A percentile compares a stretch with the other conserved stretches of the same genome.
Conservation (phyloP, 1,140 invertebrate genomes). For the Heterodera schachtii region DNA sequence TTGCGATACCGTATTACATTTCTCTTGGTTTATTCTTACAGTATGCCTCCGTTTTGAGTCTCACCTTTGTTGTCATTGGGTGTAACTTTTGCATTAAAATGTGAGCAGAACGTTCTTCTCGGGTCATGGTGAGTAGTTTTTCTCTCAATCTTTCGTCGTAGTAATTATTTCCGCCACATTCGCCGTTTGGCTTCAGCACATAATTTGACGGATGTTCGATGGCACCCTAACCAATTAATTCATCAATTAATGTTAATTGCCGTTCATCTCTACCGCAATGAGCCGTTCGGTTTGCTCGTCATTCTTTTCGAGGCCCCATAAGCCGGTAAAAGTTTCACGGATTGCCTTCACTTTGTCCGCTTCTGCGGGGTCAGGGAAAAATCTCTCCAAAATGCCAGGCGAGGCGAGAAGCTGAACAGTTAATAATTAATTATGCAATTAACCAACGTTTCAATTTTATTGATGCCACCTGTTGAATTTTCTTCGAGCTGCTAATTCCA, state of each 20-base stretch:
- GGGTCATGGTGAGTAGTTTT: conserved; percentile 73
- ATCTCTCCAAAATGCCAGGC: conserved; percentile 76
- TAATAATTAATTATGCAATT: neutral
- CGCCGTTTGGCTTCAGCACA: conserved; percentile 95
- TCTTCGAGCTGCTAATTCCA: conserved; percentile 73
- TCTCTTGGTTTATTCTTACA: too few species aligned
- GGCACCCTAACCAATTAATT: conserved; percentile 74
- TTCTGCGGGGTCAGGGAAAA: conserved; percentile 69
- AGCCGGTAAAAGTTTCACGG: conserved; percentile 81
- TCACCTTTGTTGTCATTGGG: conserved; percentile 55
- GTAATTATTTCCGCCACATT: conserved; percentile 80
- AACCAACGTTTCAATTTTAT: neutral
- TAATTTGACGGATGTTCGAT: conserved; percentile 79
- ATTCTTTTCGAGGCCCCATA: conserved; percentile 79
- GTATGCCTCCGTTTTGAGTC: too few species aligned
- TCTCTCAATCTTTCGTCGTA: conserved; percentile 80
- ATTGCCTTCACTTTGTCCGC: conserved; percentile 69
- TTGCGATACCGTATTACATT: too few species aligned
- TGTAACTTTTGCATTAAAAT: conserved; percentile 83
- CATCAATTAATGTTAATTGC: conserved; percentile 34
- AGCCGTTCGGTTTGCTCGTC: conserved; percentile 49
- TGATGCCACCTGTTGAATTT: conserved; percentile 67
- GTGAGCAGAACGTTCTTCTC: conserved; percentile 79
- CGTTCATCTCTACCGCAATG: conserved; percentile 31
- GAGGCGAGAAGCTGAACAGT: conserved; percentile 57